These are phyloP conservation scores for Chrysolina oricalcia DNA, from an alignment of 2,888 invertebrate genomes.

Conservation along the genomic window DNA sequence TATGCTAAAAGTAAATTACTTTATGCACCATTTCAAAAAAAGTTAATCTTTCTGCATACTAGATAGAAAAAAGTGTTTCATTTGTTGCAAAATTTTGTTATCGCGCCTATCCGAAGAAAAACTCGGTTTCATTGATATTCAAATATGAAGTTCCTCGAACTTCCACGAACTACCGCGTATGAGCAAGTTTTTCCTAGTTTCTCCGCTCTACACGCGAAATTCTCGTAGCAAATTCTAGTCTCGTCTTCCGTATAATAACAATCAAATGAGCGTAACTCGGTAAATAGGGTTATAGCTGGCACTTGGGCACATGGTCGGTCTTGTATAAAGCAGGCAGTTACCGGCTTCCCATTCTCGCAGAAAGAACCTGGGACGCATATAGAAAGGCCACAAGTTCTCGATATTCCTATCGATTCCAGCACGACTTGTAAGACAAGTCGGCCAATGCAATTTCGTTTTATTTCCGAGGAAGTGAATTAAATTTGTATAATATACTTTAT, in stretches of 20 bases:
- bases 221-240: constrained; percentile 54
- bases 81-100: no score
- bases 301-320: constrained; percentile 56
- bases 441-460: constrained; percentile 18
- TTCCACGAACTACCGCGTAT: not conserved
- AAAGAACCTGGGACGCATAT: constrained; percentile 34
- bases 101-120: no score
- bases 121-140: no score
- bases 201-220: not conserved
- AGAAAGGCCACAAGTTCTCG: constrained; percentile 24
- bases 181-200: not conserved
- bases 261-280: constrained; percentile 64
- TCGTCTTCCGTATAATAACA: constrained; percentile 60
- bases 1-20: no score
- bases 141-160: not conserved
- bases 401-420: not conserved
- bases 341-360: constrained; percentile 52
- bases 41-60: no score
- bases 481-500: constrained; percentile 24
- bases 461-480: constrained; percentile 6
- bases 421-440: constrained; percentile 15
- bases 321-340: constrained; percentile 59
- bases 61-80: no score
- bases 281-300: constrained; percentile 60
- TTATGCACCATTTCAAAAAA: no score